Conservation (phyloP, 2,113 vertebrate species). For the Sialia sialis region DNA sequence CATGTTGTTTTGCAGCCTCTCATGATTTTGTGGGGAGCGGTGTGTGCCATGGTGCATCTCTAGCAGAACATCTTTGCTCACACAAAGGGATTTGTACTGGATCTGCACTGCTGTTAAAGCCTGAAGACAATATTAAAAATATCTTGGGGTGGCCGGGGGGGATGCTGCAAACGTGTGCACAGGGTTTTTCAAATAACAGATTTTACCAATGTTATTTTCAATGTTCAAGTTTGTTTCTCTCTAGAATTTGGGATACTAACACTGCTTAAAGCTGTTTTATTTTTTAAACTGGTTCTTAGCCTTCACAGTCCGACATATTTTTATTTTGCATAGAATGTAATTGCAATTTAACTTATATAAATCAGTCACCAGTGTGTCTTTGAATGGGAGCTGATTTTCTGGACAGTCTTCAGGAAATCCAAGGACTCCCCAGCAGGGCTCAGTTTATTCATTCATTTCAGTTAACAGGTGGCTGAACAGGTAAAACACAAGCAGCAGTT, state of each 20-base stretch:
- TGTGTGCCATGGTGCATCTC: background rate
- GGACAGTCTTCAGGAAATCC: background rate
- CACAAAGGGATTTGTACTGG: background rate
- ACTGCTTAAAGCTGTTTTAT: background rate
- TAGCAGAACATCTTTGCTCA: background rate
- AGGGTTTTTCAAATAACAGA: background rate
- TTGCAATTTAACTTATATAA: background rate
- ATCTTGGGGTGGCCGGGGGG: background rate
- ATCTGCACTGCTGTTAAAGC: background rate
- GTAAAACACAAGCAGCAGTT: background rate
- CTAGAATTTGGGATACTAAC: background rate
- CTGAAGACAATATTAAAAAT: background rate
- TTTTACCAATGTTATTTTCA: background rate
- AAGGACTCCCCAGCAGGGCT: background rate
- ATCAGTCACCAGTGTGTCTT: background rate
- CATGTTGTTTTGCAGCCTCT: background rate
- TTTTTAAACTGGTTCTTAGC: background rate
- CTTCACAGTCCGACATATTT: background rate
- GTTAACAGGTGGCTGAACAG: conserved; percentile 22
- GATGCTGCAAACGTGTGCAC: background rate
- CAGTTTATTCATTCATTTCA: background rate
- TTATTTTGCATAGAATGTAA: background rate
- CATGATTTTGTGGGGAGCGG: background rate
- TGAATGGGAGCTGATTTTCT: background rate
- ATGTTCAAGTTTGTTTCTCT: background rate